Percentiles rank a stretch among this genome's conserved stretches.
Conservation (phyloP, 2,113 vertebrate species). For the Cavia porcellus region DNA sequence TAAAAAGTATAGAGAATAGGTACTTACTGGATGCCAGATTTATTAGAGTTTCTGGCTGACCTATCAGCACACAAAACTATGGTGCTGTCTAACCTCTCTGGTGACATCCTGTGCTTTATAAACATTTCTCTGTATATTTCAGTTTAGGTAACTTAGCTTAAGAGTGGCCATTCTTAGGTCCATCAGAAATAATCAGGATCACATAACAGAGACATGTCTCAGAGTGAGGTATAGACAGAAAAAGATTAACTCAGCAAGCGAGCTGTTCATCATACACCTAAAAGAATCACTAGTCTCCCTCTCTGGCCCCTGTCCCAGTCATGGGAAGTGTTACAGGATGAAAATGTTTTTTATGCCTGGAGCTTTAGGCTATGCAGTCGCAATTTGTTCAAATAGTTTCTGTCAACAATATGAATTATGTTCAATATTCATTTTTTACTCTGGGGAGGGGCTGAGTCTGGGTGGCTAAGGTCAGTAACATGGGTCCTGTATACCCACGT, state of each 20-base stretch:
- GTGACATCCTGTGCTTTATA: neutral
- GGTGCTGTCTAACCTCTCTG: neutral
- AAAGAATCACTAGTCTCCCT: neutral
- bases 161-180: accelerated
- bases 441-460: neutral
- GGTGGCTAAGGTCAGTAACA: neutral
- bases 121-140: neutral
- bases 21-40: neutral
- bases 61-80: neutral
- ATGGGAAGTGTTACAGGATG: neutral
- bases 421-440: neutral
- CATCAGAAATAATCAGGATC: neutral
- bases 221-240: neutral
- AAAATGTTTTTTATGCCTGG: neutral
- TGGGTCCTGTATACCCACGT: too few relatives aligned
- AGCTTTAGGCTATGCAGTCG: neutral
- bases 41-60: neutral
- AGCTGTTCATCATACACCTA: neutral
- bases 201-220: neutral
- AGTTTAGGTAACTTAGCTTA: neutral
- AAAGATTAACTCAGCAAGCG: neutral
- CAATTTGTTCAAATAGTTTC: neutral
- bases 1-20: neutral
- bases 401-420: neutral
- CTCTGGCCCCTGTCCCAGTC: neutral